Conservation (phyloP, 2,113 vertebrate species). For the Chaenocephalus aceratus region DNA sequence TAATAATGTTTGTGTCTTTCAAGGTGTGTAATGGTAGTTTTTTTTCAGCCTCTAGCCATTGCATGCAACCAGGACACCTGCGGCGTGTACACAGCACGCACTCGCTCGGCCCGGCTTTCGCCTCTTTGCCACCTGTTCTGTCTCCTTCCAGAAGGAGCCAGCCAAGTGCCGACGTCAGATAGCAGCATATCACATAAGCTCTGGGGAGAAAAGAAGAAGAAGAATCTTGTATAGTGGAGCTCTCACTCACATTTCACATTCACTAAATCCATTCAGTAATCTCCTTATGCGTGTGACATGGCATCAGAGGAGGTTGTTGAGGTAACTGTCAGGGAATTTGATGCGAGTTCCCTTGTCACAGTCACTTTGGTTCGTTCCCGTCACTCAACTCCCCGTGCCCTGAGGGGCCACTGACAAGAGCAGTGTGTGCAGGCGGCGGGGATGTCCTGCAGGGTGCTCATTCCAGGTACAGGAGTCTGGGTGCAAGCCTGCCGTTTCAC, state of each 20-base stretch:
- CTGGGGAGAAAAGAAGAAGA: not conserved
- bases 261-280: slow-evolving; percentile 74
- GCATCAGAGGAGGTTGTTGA: slow-evolving; percentile 64
- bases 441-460: slow-evolving; percentile 47
- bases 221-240: slow-evolving; percentile 40
- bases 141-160: slow-evolving; percentile 33
- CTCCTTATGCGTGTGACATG: slow-evolving; percentile 66
- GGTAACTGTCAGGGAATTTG: slow-evolving; percentile 75
- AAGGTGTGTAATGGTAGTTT: not conserved
- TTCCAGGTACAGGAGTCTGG: slow-evolving; percentile 18
- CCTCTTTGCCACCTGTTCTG: slow-evolving; percentile 75
- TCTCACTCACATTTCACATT: slow-evolving; percentile 68
- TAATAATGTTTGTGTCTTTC: slow-evolving; percentile 61
- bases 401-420: slow-evolving; percentile 62
- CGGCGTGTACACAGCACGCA: slow-evolving; percentile 48
- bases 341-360: slow-evolving; percentile 67
- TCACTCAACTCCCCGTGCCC: slow-evolving; percentile 65
- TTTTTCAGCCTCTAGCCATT: slow-evolving; percentile 46
- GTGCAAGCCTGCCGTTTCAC: slow-evolving; percentile 38
- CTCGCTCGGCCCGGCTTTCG: slow-evolving; percentile 47
- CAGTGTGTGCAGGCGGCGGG: slow-evolving; percentile 25
- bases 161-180: slow-evolving; percentile 46
- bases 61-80: slow-evolving; percentile 61
- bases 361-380: slow-evolving; percentile 57
- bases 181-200: slow-evolving; percentile 56